phyloP scores from a whole-genome alignment of 1,140 invertebrate species.

The Schlechtendalia chinensis region DNA sequence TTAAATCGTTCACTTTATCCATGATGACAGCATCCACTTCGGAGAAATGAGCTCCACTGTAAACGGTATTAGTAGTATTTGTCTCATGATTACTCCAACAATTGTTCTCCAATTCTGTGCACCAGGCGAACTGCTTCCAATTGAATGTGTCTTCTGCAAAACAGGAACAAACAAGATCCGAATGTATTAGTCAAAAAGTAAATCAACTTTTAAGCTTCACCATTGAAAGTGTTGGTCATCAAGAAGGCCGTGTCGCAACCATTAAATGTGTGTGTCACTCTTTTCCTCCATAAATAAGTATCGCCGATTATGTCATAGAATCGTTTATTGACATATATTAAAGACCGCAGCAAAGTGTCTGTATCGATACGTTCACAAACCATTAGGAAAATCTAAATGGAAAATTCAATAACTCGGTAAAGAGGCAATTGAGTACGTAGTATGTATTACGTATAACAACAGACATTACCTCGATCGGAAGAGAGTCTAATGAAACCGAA shows the following conservation, averaged over 20 bases:
- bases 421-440: too few relatives aligned
- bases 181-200: background rate
- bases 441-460: too few relatives aligned
- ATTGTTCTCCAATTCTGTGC: slow-evolving; percentile 16
- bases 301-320: slow-evolving; percentile 25
- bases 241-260: slow-evolving; percentile 5
- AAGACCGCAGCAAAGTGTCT: slow-evolving; percentile 6
- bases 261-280: background rate
- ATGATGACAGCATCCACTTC: slow-evolving; percentile 38
- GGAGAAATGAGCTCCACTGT: slow-evolving; percentile 18
- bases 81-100: slow-evolving; percentile 35
- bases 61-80: slow-evolving; percentile 25
- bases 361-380: slow-evolving; percentile 20
- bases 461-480: slow-evolving; percentile 19
- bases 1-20: slow-evolving; percentile 6
- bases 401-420: too few relatives aligned
- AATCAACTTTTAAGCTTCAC: background rate
- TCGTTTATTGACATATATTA: slow-evolving; percentile 26
- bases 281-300: slow-evolving; percentile 27
- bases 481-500: slow-evolving; percentile 9
- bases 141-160: slow-evolving; percentile 27
- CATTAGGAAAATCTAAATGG: slow-evolving; percentile 13
- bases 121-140: slow-evolving; percentile 32
- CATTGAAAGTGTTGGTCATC: background rate
- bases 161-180: background rate